Conservation (phyloP, 2,113 vertebrate genomes). For the Macaca nemestrina region DNA sequence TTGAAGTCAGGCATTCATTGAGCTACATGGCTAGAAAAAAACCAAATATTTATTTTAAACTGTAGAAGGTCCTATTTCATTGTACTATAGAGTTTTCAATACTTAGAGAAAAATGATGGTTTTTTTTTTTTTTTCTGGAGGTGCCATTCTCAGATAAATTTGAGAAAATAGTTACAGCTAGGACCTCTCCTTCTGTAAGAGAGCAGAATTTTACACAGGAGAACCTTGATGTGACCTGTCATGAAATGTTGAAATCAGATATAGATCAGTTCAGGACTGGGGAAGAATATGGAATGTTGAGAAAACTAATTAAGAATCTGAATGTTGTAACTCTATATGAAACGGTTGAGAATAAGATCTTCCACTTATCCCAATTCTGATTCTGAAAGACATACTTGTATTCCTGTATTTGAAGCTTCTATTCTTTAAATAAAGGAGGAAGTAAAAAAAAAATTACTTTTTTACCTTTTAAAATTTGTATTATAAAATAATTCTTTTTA, state of each 20-base stretch:
- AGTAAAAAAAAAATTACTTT: background rate
- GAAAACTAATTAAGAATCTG: constrained; percentile 52
- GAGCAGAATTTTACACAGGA: constrained; percentile 53
- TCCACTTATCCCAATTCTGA: background rate
- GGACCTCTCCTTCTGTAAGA: constrained; percentile 6
- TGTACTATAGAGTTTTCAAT: constrained; percentile 41
- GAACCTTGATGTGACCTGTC: constrained; percentile 43
- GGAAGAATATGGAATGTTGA: background rate
- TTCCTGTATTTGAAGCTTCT: background rate
- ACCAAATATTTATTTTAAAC: constrained; percentile 48
- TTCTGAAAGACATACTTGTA: background rate
- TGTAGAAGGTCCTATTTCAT: constrained; percentile 50
- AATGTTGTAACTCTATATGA: constrained; percentile 24
- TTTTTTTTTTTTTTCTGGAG: constrained; percentile 40
- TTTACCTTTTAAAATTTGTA: background rate
- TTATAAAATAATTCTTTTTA: background rate
- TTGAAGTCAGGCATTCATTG: constrained; percentile 53
- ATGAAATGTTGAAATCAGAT: constrained; percentile 12
- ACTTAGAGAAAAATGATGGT: background rate
- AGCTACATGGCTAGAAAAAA: constrained; percentile 14
- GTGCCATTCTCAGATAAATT: constrained; percentile 60
- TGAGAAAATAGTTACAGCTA: constrained; percentile 51
- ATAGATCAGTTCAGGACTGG: constrained; percentile 36
- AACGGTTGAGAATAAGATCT: constrained; percentile 16
- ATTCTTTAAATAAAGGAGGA: background rate